Percentiles rank a stretch among this genome's conserved stretches.
These are phyloP conservation scores for Myotis pilosus DNA, from an alignment of 2,797 vertebrate species.

Conservation along the genomic window DNA sequence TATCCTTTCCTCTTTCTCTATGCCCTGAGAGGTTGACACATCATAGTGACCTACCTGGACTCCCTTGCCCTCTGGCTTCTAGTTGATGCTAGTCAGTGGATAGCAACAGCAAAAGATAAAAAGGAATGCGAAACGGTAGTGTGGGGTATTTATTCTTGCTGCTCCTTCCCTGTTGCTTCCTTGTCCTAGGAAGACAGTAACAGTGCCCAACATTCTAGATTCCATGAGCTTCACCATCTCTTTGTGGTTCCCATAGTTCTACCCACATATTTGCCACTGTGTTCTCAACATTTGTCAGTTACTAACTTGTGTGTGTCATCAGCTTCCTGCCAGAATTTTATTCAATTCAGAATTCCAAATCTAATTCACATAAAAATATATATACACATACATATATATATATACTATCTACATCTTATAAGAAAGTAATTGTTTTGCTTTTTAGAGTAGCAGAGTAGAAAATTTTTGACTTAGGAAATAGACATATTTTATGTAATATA, in stretches of 20 bases:
- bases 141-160: rapidly evolving
- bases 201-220: not conserved
- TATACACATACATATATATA: not conserved
- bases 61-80: not conserved
- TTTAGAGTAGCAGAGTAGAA: not conserved
- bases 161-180: not conserved
- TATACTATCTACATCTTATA: rapidly evolving
- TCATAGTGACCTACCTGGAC: rapidly evolving
- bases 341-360: not conserved
- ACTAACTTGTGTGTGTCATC: not conserved
- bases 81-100: not conserved
- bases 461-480: not conserved
- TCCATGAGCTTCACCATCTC: not conserved
- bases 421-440: not conserved
- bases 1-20: not conserved
- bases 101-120: rapidly evolving
- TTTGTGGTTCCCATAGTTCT: not conserved
- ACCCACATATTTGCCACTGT: not conserved
- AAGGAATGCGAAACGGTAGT: not conserved
- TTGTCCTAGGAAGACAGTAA: not conserved
- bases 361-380: not conserved
- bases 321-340: not conserved
- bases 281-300: not conserved
- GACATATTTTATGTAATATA: not conserved
- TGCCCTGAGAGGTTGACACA: not conserved